Conservation (phyloP, 2,113 vertebrate genomes). For the Ciconia boyciana region DNA sequence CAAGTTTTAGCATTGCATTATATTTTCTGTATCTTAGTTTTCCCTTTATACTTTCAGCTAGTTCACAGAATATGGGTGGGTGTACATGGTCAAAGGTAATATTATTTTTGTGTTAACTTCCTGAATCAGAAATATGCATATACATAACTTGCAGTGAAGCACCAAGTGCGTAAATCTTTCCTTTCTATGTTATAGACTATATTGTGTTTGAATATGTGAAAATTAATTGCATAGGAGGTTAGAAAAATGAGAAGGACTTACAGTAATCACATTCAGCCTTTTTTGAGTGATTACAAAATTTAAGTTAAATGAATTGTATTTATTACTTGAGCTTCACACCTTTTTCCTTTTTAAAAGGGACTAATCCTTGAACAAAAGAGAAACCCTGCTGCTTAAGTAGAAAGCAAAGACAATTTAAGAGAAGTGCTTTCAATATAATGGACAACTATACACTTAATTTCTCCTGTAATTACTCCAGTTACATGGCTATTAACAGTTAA, state of each 20-base stretch:
- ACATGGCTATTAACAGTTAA: conserved; percentile 41
- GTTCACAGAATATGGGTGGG: not conserved
- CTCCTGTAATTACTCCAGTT: conserved; percentile 29
- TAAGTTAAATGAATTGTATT: conserved; percentile 26
- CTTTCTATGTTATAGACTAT: not conserved
- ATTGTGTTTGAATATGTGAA: not conserved
- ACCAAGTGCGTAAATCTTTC: not conserved
- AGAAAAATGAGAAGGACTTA: not conserved
- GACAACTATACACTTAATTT: not conserved
- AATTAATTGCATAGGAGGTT: conserved; percentile 43
- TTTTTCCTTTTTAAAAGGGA: not conserved
- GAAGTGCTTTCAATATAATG: not conserved
- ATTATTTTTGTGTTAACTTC: not conserved
- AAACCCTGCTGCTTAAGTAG: not conserved
- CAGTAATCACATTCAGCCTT: conserved; percentile 27
- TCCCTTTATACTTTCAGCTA: not conserved
- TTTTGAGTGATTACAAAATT: conserved; percentile 28
- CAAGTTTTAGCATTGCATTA: not conserved
- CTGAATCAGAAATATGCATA: not conserved
- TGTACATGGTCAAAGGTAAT: not conserved
- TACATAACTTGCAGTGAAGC: not conserved
- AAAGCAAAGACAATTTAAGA: not conserved
- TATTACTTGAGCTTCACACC: conserved; percentile 22
- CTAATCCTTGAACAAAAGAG: not conserved
- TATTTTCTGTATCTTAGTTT: not conserved